Percentiles rank a stretch among this genome's conserved stretches.
These are phyloP conservation scores for Melieria omissa DNA, from an alignment of 2,888 invertebrate genomes.

Conservation along the genomic window DNA sequence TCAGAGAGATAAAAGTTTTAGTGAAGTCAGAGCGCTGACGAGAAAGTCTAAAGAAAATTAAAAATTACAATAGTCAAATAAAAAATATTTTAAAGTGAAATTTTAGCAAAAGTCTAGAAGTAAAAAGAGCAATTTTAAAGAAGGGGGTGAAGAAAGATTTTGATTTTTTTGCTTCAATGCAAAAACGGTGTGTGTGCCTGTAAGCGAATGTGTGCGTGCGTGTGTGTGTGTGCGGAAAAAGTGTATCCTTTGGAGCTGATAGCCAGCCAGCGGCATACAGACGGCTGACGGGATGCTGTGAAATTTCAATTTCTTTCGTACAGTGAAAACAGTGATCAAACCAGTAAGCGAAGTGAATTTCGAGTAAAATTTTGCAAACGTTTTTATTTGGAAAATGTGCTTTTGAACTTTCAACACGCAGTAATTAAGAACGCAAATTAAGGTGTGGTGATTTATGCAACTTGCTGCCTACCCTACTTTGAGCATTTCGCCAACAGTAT, in stretches of 20 bases:
- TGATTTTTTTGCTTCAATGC: not conserved
- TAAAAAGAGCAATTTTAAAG: not conserved
- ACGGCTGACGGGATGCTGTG: constrained; percentile 9
- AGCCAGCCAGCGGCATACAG: not conserved
- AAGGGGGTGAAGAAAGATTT: not conserved
- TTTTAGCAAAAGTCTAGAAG: not conserved
- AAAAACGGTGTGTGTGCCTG: not conserved
- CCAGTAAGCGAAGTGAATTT: not conserved
- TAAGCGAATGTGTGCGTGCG: not conserved
- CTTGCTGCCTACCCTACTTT: constrained; percentile 21
- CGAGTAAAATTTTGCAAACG: not conserved
- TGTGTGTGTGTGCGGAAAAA: constrained; percentile 20
- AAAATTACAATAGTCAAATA: too few species aligned
- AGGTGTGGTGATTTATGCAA: constrained; percentile 66
- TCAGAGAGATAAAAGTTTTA: not conserved
- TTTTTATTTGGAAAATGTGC: not conserved
- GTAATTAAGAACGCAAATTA: constrained; percentile 52
- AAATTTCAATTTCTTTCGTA: not conserved
- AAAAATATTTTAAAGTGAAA: not conserved
- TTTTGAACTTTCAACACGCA: not conserved
- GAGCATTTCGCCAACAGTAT: too few species aligned
- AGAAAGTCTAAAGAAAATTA: not conserved
- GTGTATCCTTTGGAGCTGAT: constrained; percentile 21
- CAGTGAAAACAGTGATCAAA: constrained; percentile 9
- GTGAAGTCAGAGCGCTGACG: not conserved